phyloP scores from a whole-genome alignment of 2,113 vertebrate species.

The Bubo bubo region DNA sequence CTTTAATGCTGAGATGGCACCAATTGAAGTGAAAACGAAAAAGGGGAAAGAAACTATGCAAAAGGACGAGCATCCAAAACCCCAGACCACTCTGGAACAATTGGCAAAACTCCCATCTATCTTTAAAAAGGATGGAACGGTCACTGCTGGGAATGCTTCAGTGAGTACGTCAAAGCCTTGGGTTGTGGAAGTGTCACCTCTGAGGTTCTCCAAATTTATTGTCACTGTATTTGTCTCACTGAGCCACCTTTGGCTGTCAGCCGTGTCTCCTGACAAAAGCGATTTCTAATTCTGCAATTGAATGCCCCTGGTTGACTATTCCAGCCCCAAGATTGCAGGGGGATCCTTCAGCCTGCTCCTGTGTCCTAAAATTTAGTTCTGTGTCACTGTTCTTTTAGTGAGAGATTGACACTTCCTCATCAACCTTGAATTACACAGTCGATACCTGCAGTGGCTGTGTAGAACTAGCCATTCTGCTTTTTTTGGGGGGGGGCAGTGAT shows the following conservation, averaged over 20 bases:
- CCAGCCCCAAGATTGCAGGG: background rate
- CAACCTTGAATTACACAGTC: background rate
- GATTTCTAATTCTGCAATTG: background rate
- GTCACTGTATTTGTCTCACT: background rate
- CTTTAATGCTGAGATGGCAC: slow-evolving; percentile 88
- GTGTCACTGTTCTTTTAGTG: background rate
- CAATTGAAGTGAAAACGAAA: slow-evolving; percentile 90
- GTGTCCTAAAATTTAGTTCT: background rate
- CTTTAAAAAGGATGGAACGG: slow-evolving; percentile 93
- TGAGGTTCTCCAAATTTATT: background rate
- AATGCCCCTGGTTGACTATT: background rate
- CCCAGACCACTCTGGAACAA: slow-evolving; percentile 90
- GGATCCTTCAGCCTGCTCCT: background rate
- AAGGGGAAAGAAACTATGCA: slow-evolving; percentile 88
- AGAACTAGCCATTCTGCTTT: background rate
- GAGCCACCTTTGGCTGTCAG: background rate
- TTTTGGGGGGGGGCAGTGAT: background rate
- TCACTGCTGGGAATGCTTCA: slow-evolving; percentile 95
- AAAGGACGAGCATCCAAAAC: slow-evolving; percentile 91
- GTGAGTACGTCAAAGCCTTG: slow-evolving; percentile 68
- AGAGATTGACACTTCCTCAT: background rate
- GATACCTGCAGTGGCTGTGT: background rate
- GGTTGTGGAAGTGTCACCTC: background rate
- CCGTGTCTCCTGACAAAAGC: rapidly evolving
- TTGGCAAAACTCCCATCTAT: slow-evolving; percentile 86